A percentile compares a stretch with the other conserved stretches of the same genome.
phyloP scores from a whole-genome alignment of 2,888 invertebrate genomes.

The Gymnocheta viridis region DNA sequence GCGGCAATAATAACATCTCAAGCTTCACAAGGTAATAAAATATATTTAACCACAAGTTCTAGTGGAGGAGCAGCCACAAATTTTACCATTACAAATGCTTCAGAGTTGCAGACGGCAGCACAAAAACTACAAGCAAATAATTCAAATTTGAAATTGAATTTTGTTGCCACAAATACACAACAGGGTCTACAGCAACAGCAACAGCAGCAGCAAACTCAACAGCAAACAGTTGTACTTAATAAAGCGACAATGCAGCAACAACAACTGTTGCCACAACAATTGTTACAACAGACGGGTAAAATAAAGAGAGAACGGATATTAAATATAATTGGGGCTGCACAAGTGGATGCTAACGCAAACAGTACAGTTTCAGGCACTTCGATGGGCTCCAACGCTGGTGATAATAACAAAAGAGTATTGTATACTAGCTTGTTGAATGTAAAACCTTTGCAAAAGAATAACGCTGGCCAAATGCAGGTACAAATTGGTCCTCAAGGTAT shows the following conservation, averaged over 20 bases:
- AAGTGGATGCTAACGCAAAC: conserved; percentile 57
- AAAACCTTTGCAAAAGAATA: conserved; percentile 80
- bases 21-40: conserved; percentile 78
- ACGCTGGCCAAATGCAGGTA: conserved; percentile 80
- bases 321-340: conserved; percentile 73
- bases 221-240: conserved; percentile 77
- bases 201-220: conserved; percentile 70
- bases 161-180: conserved; percentile 76
- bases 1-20: conserved; percentile 80
- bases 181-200: conserved; percentile 70
- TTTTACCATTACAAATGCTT: conserved; percentile 78
- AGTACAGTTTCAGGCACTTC: conserved; percentile 49
- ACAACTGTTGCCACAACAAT: conserved; percentile 67
- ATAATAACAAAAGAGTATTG: conserved; percentile 78
- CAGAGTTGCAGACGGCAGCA: conserved; percentile 75
- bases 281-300: conserved; percentile 75
- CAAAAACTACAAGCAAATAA: conserved; percentile 78
- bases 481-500: conserved; percentile 77
- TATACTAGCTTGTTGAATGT: conserved; percentile 81
- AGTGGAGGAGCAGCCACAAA: conserved; percentile 75
- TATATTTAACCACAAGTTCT: conserved; percentile 79
- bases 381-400: conserved; percentile 58
- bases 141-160: conserved; percentile 81
- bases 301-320: conserved; percentile 75
- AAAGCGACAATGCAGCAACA: conserved; percentile 72